These are phyloP conservation scores for Pseudomugil gertrudae DNA, from an alignment of 2,797 vertebrate genomes.

Conservation along the genomic window DNA sequence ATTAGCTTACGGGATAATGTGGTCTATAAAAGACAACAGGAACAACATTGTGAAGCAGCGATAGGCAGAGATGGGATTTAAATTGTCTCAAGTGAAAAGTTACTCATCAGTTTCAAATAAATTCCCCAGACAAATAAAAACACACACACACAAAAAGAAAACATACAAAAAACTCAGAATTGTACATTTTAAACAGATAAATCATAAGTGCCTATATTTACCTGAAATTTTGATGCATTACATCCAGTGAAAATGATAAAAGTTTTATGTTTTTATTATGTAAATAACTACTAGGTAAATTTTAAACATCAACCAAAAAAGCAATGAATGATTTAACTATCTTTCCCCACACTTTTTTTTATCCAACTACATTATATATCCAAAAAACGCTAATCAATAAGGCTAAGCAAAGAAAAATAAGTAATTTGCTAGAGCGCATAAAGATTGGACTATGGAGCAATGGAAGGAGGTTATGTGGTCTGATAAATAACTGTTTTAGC, in stretches of 20 bases:
- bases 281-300: too few species aligned
- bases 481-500: too few species aligned
- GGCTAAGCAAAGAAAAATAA: too few species aligned
- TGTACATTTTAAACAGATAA: too few species aligned
- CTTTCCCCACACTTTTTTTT: neutral
- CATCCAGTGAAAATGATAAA: too few species aligned
- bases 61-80: neutral
- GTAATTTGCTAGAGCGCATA: too few species aligned
- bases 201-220: neutral
- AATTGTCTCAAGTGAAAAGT: neutral
- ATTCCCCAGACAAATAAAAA: neutral
- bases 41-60: constrained; percentile 1
- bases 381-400: too few species aligned
- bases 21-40: neutral
- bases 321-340: neutral
- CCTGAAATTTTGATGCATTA: neutral
- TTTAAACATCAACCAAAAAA: too few species aligned
- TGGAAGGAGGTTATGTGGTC: too few species aligned
- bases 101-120: neutral
- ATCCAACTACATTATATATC: neutral
- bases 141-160: neutral
- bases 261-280: neutral
- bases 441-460: too few species aligned
- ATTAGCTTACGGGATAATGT: neutral
- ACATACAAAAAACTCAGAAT: neutral